Evolutionary conservation across 2,113 vertebrate genomes (phyloP), one percentile per base, ranked within the genome.

Genomic region (Hiodon alosoides): DNA sequence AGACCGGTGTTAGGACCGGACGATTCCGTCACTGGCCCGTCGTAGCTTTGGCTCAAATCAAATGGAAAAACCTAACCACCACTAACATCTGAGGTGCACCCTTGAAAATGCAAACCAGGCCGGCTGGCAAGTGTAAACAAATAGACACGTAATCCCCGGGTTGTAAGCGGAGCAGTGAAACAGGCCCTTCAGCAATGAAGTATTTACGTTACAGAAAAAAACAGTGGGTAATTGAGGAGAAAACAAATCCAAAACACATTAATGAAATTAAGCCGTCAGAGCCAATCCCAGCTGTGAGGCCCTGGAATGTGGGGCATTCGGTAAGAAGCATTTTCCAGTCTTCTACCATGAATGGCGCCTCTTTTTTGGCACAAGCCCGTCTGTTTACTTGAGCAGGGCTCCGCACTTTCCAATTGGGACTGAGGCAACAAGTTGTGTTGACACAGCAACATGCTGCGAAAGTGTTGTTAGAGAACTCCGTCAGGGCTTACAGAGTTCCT

Each of bases 191-290:
- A 71, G 79, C 77, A 83, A 83, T 86, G 83, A 81, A 86, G 88
- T 81, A 85, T 86, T 80, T 84, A 84, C 83, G 76, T 81, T 75
- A 80, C 81, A 55, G 9, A 73, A 80, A 85, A 85, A 86, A 88
- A 83, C 81, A 78, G 48, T 80, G 50, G 80, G 80, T 81, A 89
- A 88, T 85, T 87, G 86, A 85, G 31, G 70, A 78, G 83, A 88
- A 88, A 90, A 91, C 89, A 84, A 85, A 87, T 84, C 76, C 84
- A 84, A 89, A 87, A 77, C 47, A 83, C 77, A 76, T 76, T 90
- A 89, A 91, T 86, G 86, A 74, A 78, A 79, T 84, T 81, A 83
- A 90, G 82, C 83, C 73, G 62, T 69, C 75, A 67, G 77, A 82
- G 82, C 83, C 11, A 11, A 61, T 73, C 74, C 80, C 31, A 74